These are phyloP conservation scores for Threskiornis aethiopicus DNA, from an alignment of 2,797 vertebrate species.

Conservation along the genomic window DNA sequence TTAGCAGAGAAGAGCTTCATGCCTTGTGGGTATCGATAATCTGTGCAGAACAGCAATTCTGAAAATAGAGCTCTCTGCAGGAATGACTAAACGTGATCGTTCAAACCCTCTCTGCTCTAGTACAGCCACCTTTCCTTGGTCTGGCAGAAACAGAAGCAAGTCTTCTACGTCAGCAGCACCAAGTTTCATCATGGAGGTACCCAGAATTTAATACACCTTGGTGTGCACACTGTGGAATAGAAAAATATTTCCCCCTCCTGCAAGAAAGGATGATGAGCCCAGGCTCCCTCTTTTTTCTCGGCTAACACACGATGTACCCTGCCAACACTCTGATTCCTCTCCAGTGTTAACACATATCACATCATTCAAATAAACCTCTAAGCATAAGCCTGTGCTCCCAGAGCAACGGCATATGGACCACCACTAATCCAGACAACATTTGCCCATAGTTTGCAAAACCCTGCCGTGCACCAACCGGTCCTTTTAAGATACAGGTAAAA, in stretches of 20 bases:
- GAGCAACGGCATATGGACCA: accelerated
- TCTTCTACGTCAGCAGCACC: not conserved
- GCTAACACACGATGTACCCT: accelerated
- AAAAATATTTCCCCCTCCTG: not conserved
- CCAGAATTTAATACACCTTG: not conserved
- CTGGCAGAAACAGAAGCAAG: not conserved
- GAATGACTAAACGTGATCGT: slow-evolving; percentile 37
- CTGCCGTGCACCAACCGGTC: not conserved
- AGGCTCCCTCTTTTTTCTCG: not conserved
- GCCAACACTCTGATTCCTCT: not conserved
- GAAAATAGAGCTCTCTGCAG: slow-evolving; percentile 59
- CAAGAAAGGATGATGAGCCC: not conserved
- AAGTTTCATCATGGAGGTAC: accelerated
- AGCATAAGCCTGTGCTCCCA: not conserved
- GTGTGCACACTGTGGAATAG: not conserved
- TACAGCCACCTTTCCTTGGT: not conserved
- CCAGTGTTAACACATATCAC: not conserved
- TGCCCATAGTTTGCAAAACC: accelerated
- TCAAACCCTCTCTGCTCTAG: slow-evolving; percentile 8
- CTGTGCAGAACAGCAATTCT: slow-evolving; percentile 33
- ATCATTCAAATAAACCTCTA: not conserved
- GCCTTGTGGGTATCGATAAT: not conserved
- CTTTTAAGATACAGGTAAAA: not conserved
- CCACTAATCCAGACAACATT: not conserved
- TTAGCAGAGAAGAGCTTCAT: slow-evolving; percentile 28